Evolutionary conservation across 2,113 vertebrate genomes (phyloP).

Genomic region (Illadopsis cleaveri): DNA sequence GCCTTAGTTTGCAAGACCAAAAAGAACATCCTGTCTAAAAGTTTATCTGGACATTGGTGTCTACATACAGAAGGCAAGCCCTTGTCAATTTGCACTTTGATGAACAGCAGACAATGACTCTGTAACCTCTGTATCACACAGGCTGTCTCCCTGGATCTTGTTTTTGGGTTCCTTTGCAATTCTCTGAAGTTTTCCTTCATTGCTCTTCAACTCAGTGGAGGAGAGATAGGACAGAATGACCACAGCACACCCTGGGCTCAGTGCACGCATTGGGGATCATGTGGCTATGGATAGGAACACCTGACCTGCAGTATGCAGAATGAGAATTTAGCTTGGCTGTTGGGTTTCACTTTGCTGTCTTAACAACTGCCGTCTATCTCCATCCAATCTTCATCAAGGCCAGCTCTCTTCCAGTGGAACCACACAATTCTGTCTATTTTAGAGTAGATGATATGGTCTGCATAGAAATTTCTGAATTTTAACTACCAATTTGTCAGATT

Average conservation of each 20-base stretch:
- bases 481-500: not conserved
- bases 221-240: not conserved
- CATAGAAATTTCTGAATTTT: not conserved
- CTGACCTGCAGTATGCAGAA: not conserved
- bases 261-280: accelerated
- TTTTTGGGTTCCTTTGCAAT: not conserved
- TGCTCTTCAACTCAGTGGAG: not conserved
- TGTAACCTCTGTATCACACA: not conserved
- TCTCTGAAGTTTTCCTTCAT: not conserved
- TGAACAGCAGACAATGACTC: not conserved
- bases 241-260: not conserved
- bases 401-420: not conserved
- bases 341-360: not conserved
- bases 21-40: not conserved
- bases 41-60: not conserved
- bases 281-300: accelerated
- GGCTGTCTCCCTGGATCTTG: not conserved
- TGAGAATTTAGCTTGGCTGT: not conserved
- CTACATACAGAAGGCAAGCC: not conserved
- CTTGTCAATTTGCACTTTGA: not conserved
- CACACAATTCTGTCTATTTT: not conserved
- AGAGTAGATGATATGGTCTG: accelerated
- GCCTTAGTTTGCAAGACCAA: not conserved
- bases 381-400: not conserved
- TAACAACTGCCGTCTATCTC: not conserved